Base-by-base conservation (phyloP, 92 coral and sea anemone species). In the Blastomussa wellsi region DNA sequence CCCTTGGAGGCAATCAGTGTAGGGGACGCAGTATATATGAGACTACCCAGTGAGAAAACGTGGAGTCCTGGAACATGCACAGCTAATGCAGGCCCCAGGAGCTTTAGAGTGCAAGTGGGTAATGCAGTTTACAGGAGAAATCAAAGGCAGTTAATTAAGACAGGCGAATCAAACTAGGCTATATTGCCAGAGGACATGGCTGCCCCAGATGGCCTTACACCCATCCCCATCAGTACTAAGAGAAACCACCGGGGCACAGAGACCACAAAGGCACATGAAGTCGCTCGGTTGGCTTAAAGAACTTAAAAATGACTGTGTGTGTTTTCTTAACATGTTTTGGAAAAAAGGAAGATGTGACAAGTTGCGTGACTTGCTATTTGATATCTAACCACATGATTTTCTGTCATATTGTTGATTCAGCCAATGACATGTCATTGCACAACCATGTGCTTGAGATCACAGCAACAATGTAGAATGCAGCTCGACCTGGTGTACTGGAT, bases 1-100 rank as follows among this genome's bases (percentile, higher is more conserved):
- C 85, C 88, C 8, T 48, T 89, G 76, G 66, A 67, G 49, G 85
- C 85, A 5, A 78, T 89, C 65, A 72, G 20, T 52, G 80, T 36
- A 0, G 92, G 92, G 13, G 92, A 89, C 7, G 39, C 85, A 10
- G 86, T 89, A 33, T 85, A 86, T 17, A 70, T 89, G 92, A 68
- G 80, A 36, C 79, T 84, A 20, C 92, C 92, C 26, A 86, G 89
- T 24, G 65, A 89, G 51, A 75, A 77, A 14, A 89, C 84, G 35
- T 84, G 88, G 91, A 77, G 79, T 39, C 76, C 91, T 48, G 89
- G 91, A 9, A 89, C 78, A 7, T 88, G 91, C 80, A 77, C 66
- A 26, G 81, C 48, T 13, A 51, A 79, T 13, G 85, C 33, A 20
- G 85, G 85, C 31, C 85, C 83, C n/a, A 48, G 86, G 68, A 89